Evolutionary conservation across 2,113 vertebrate species (phyloP).

Genomic region (Bambusicola thoracicus): DNA sequence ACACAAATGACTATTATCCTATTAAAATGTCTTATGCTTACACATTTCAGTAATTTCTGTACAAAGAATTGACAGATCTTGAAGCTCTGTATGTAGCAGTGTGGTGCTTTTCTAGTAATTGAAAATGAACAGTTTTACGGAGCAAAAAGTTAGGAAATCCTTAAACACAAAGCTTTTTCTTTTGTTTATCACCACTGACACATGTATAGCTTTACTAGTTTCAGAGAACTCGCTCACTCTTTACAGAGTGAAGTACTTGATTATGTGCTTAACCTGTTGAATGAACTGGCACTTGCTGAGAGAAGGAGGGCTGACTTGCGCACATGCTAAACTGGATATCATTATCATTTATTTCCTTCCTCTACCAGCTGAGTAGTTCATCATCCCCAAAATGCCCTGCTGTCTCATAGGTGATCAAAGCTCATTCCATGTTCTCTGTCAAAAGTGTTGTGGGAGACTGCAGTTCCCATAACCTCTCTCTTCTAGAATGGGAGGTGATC

Average conservation of each 20-base stretch:
- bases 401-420: background rate
- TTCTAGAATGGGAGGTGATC: too few species aligned
- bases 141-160: background rate
- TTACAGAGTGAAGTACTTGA: background rate
- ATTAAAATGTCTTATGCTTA: background rate
- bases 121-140: background rate
- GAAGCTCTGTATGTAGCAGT: background rate
- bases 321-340: background rate
- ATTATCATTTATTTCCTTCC: background rate
- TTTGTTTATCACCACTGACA: background rate
- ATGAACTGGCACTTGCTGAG: background rate
- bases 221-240: background rate
- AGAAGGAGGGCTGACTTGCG: background rate
- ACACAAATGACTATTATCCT: background rate
- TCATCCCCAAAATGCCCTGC: background rate
- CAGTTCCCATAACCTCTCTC: background rate
- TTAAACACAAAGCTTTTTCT: accelerated
- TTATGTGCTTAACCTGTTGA: slow-evolving; percentile 16
- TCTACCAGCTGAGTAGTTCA: background rate
- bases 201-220: background rate
- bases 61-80: background rate
- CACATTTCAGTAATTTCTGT: background rate
- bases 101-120: background rate
- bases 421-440: background rate
- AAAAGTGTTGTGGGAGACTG: background rate